phyloP scores from a whole-genome alignment of 2,113 vertebrate species.

The Urocitellus parryii region DNA sequence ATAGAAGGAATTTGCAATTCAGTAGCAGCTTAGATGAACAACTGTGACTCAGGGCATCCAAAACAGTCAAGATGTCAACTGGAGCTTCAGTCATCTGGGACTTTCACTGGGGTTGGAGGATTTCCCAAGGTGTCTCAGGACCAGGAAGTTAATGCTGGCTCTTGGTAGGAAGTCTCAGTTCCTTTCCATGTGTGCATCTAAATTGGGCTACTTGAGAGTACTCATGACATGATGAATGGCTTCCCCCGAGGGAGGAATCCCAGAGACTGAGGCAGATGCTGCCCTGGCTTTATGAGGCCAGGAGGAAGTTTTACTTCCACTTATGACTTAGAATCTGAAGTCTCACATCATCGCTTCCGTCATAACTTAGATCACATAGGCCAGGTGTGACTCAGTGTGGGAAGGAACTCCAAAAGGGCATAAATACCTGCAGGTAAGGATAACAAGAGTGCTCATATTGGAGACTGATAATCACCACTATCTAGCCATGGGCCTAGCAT shows the following conservation, averaged over 20 bases:
- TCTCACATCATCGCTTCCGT: not conserved
- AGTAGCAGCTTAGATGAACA: rapidly evolving
- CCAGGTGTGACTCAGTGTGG: not conserved
- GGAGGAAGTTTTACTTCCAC: not conserved
- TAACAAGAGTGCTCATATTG: no score
- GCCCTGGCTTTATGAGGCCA: not conserved
- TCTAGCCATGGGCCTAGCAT: not conserved
- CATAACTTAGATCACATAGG: not conserved
- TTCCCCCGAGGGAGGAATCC: not conserved
- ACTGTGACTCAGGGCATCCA: rapidly evolving
- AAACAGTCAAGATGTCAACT: not conserved
- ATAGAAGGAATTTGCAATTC: not conserved
- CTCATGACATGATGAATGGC: not conserved
- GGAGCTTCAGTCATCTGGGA: not conserved
- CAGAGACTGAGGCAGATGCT: not conserved
- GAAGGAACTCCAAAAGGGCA: not conserved
- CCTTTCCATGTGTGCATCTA: not conserved
- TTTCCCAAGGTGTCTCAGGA: no score
- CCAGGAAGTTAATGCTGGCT: not conserved
- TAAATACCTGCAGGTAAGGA: not conserved
- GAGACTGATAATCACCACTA: not conserved
- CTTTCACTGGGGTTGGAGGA: not conserved
- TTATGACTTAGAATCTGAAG: not conserved
- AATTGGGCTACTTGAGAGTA: not conserved
- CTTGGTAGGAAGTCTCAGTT: not conserved